Evolutionary conservation across 1,140 invertebrate species (phyloP), one percentile per base, ranked within the genome.

Genomic region (Odontomachus brunneus): DNA sequence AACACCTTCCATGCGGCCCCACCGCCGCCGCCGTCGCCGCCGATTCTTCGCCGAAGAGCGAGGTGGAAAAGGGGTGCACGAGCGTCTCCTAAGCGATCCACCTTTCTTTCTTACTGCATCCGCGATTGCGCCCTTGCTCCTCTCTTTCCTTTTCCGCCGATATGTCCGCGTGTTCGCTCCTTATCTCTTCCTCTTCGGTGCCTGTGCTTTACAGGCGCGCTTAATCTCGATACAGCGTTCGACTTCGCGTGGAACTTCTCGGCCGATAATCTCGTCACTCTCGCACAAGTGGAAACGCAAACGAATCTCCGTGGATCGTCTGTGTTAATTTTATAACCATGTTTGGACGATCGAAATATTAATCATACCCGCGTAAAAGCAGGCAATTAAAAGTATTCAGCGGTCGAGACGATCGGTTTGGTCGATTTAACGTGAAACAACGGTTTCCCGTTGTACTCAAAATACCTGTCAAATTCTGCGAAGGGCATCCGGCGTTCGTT

Each of bases 401-500:
- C 0, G 2, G 14, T 4, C 24, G 12, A 78, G 38, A 14, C 1
- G 33, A 11, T 1, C 26, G 7, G 49, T 66, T 53, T 4, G 59
- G 14, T 29, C 3, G 44, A 44, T 69, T 17, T 26, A 33, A 49
- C 33, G 29, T 78, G 24, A 57, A 78, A 69, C 63, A n/a, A 17
- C 17, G 22, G 24, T 71, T 48, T 26, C 26, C 9, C 33, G 57
- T 29, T n/a, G 19, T n/a, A 57, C 71, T 44, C 14, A 57, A 80
- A 80, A 80, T 26, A 80, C 7, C 75, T 71, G 63, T 78, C 63
- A 19, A 22, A n/a, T 55, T 69, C 26, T 44, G 51, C 44, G 51
- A 59, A 71, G 7, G 75, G 22, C 65, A 29, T 26, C 22, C 12
- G 59, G 26, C 69, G 22, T 63, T 44, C 24, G 38, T 44, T 44